Percentiles rank a stretch among this genome's conserved stretches.
Evolutionary conservation across 2,113 vertebrate species (phyloP).

Genomic region (Pithys albifrons): DNA sequence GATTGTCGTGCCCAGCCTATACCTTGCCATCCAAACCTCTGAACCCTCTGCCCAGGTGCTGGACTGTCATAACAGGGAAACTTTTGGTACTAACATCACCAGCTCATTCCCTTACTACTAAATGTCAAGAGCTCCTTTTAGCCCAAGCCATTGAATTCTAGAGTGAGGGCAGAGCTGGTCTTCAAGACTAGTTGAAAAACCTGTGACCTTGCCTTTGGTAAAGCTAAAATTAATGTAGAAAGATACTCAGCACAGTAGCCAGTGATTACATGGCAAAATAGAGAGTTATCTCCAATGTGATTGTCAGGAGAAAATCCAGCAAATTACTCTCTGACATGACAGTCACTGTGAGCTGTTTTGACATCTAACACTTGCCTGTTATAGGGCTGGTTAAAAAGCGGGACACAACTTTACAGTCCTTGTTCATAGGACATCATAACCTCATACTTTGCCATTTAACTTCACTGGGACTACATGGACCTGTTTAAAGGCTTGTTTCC

Average conservation of each 20-base stretch:
- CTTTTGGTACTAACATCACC: not conserved
- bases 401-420: not conserved
- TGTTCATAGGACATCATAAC: not conserved
- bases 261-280: not conserved
- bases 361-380: not conserved
- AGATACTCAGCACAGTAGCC: not conserved
- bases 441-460: not conserved
- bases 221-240: not conserved
- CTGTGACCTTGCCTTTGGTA: not conserved
- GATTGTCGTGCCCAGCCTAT: not conserved
- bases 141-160: not conserved
- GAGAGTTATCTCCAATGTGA: not conserved
- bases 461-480: not conserved
- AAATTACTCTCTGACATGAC: not conserved
- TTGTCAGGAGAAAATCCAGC: not conserved
- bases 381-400: not conserved
- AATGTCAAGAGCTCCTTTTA: not conserved
- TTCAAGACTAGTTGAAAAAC: not conserved
- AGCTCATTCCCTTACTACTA: not conserved
- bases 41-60: not conserved
- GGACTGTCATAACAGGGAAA: not conserved
- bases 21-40: not conserved
- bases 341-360: not conserved
- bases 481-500: not conserved
- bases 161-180: not conserved